Conservation (phyloP, 2,888 invertebrate species). For the Clivina fossor region DNA sequence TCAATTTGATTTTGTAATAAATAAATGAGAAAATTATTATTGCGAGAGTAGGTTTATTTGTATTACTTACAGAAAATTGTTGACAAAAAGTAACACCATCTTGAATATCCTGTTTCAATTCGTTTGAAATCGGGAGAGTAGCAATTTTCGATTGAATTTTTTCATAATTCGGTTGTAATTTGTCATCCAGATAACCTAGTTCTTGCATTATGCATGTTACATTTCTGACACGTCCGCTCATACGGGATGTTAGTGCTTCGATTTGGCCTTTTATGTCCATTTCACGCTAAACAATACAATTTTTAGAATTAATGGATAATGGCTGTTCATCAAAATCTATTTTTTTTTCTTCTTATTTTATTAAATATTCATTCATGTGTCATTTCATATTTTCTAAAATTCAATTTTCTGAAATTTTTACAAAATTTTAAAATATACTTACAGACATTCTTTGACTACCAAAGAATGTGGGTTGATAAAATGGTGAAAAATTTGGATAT, state of each 20-base stretch:
- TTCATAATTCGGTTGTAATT: constrained; percentile 66
- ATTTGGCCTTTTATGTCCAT: constrained; percentile 64
- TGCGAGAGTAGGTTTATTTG: constrained; percentile 9
- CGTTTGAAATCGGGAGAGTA: constrained; percentile 62
- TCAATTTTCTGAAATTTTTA: background rate
- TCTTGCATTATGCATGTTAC: constrained; percentile 74
- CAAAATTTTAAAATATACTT: no score
- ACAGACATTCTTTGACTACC: constrained; percentile 60
- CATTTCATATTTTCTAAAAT: no score
- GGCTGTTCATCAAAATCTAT: background rate
- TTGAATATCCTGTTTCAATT: constrained; percentile 65
- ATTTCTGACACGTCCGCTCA: constrained; percentile 60
- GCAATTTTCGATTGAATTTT: constrained; percentile 64
- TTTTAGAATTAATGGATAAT: background rate
- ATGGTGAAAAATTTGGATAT: constrained; percentile 53
- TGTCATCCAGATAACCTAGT: constrained; percentile 66
- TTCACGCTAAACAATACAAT: constrained; percentile 56
- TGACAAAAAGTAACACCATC: constrained; percentile 69
- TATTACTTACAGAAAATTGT: constrained; percentile 67
- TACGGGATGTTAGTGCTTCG: constrained; percentile 59
- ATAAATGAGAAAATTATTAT: constrained; percentile 9
- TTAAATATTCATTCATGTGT: background rate
- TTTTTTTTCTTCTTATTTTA: constrained; percentile 1
- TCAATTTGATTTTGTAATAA: constrained; percentile 1
- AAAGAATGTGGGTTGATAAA: constrained; percentile 42